phyloP scores from a whole-genome alignment of 2,797 vertebrate species.

The Enoplosus armatus region DNA sequence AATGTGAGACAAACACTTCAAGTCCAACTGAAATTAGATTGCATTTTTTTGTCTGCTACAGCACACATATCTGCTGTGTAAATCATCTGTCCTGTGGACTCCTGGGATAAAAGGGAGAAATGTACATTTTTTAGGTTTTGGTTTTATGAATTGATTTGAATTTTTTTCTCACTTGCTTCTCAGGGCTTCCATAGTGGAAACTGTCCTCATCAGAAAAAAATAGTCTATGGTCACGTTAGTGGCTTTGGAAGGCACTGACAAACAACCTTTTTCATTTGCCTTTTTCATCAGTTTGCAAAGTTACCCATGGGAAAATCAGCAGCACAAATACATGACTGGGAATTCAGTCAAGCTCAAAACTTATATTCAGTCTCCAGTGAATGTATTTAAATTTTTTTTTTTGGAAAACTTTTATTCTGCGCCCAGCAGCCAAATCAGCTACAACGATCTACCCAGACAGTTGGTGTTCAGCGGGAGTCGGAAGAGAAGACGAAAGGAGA shows the following conservation, averaged over 20 bases:
- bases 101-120: background rate
- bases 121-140: too few relatives aligned
- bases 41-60: background rate
- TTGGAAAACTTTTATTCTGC: conserved; percentile 22
- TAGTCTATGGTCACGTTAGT: too few relatives aligned
- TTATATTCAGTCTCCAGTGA: conserved; percentile 11
- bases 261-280: background rate
- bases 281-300: conserved; percentile 14
- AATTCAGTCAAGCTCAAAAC: conserved; percentile 24
- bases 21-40: background rate
- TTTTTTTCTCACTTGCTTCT: too few relatives aligned
- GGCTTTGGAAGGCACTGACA: background rate
- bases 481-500: conserved; percentile 16
- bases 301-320: background rate
- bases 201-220: too few relatives aligned
- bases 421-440: conserved; percentile 23
- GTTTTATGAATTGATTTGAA: too few relatives aligned
- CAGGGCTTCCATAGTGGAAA: too few relatives aligned
- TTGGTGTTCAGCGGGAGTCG: conserved; percentile 52
- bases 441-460: conserved; percentile 44
- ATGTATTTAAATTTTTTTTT: background rate
- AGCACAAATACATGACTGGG: conserved; percentile 7
- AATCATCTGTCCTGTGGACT: background rate
- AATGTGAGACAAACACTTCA: background rate
- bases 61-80: background rate